Percentiles rank a stretch among this genome's conserved stretches.
Evolutionary conservation across 2,113 vertebrate species (phyloP).

Genomic region (Mus spicilegus): DNA sequence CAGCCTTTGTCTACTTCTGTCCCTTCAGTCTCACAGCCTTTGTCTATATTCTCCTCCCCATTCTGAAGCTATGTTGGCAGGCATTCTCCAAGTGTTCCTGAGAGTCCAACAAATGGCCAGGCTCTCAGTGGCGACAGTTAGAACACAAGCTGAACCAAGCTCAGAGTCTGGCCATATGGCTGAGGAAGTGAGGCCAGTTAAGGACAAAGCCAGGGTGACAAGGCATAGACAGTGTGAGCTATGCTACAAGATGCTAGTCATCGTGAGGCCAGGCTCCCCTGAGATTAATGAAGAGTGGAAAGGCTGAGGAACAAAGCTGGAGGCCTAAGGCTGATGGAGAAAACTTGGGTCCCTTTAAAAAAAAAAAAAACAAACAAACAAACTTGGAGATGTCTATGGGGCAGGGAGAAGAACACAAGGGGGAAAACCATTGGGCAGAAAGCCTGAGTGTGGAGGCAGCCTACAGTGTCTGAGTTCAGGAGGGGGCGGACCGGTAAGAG

Average conservation of each 20-base stretch:
- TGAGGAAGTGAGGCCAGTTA: not conserved
- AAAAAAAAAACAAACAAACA: no score
- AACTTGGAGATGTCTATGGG: not conserved
- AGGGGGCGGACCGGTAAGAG: not conserved
- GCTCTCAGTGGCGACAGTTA: not conserved
- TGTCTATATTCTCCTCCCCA: fast-evolving
- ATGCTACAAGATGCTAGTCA: not conserved
- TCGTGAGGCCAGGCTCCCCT: not conserved
- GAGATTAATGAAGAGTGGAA: not conserved
- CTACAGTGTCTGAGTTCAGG: not conserved
- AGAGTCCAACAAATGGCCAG: not conserved
- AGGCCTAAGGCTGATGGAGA: not conserved
- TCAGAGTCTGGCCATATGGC: not conserved
- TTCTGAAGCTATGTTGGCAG: not conserved
- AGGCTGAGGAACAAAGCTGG: not conserved
- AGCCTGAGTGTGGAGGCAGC: not conserved
- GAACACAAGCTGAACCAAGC: not conserved
- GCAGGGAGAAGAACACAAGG: not conserved
- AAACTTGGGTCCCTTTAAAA: not conserved
- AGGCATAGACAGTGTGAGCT: not conserved
- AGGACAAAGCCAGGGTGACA: not conserved
- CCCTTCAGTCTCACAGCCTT: not conserved
- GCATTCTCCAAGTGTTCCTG: not conserved
- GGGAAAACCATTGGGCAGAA: not conserved
- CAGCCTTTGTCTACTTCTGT: not conserved